These are phyloP conservation scores for Cyanistes caeruleus DNA, from an alignment of 2,113 vertebrate species.

Conservation along the genomic window DNA sequence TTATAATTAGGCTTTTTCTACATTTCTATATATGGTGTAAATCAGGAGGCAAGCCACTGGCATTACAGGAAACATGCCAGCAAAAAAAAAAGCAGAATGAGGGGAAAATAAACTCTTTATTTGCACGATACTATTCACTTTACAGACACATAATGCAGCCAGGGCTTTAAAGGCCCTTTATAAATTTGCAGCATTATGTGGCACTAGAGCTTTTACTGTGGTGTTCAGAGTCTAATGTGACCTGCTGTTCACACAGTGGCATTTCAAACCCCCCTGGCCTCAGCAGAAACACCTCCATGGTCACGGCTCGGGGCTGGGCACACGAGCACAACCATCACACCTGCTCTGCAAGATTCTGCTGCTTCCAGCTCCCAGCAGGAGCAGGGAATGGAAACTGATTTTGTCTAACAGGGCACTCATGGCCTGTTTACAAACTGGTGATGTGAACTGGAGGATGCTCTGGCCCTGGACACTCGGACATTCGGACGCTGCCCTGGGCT, in stretches of 20 bases:
- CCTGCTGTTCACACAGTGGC: background rate
- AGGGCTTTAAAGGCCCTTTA: background rate
- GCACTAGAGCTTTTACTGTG: background rate
- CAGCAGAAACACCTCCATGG: background rate
- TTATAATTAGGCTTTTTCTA: background rate
- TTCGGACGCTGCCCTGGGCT: fast-evolving
- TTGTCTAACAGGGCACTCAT: background rate
- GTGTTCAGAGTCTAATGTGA: background rate
- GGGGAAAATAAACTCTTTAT: background rate
- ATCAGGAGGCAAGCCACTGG: background rate
- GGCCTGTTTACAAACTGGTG: fast-evolving
- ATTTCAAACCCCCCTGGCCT: background rate
- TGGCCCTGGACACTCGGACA: fast-evolving
- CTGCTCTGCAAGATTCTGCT: background rate
- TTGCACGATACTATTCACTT: background rate
- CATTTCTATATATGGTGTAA: conserved; percentile 2
- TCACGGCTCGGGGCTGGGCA: background rate
- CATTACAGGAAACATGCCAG: background rate
- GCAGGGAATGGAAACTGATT: fast-evolving
- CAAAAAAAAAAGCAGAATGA: background rate
- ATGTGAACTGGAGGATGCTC: fast-evolving
- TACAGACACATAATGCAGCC: background rate
- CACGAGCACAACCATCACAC: fast-evolving
- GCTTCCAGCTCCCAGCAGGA: fast-evolving
- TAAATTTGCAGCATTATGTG: background rate